Evolutionary conservation across 2,113 vertebrate species (phyloP).

Genomic region (Cololabis saira): DNA sequence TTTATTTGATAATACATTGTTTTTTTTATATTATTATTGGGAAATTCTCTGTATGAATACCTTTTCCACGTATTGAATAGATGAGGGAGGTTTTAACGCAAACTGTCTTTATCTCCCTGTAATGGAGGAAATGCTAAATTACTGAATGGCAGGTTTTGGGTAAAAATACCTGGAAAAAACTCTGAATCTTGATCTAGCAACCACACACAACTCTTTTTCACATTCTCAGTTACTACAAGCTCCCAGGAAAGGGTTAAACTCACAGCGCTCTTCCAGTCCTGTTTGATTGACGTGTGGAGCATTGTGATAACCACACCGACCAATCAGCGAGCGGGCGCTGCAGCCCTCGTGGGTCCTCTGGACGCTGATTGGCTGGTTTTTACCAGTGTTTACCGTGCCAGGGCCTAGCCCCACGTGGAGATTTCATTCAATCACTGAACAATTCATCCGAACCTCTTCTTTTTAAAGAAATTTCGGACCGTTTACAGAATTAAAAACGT

Average conservation of each 20-base stretch:
- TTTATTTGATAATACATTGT: slow-evolving; percentile 11
- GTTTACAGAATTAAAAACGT: slow-evolving; percentile 32
- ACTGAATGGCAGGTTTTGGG: slow-evolving; percentile 56
- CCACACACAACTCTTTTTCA: slow-evolving; percentile 62
- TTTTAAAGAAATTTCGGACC: slow-evolving; percentile 40
- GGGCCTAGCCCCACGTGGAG: slow-evolving; percentile 86
- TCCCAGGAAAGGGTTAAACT: slow-evolving; percentile 79
- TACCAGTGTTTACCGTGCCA: slow-evolving; percentile 76
- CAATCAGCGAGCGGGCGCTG: slow-evolving; percentile 73
- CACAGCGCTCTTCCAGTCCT: slow-evolving; percentile 45
- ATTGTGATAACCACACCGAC: slow-evolving; percentile 40
- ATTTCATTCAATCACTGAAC: slow-evolving; percentile 84
- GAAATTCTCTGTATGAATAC: too few species aligned
- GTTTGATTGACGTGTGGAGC: slow-evolving; percentile 79
- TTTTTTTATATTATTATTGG: too few species aligned
- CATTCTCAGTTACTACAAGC: slow-evolving; percentile 46
- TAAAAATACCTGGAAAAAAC: slow-evolving; percentile 62
- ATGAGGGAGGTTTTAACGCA: slow-evolving; percentile 27
- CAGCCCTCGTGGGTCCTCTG: slow-evolving; percentile 79
- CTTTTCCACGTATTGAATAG: slow-evolving; percentile 30
- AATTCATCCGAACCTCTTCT: slow-evolving; percentile 59
- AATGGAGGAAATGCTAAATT: slow-evolving; percentile 28
- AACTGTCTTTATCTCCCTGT: slow-evolving; percentile 48
- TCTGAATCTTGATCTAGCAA: slow-evolving; percentile 65
- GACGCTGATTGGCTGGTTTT: slow-evolving; percentile 65